phyloP scores from a whole-genome alignment of 1,140 invertebrate species.

The Cyrtorhinus lividipennis region DNA sequence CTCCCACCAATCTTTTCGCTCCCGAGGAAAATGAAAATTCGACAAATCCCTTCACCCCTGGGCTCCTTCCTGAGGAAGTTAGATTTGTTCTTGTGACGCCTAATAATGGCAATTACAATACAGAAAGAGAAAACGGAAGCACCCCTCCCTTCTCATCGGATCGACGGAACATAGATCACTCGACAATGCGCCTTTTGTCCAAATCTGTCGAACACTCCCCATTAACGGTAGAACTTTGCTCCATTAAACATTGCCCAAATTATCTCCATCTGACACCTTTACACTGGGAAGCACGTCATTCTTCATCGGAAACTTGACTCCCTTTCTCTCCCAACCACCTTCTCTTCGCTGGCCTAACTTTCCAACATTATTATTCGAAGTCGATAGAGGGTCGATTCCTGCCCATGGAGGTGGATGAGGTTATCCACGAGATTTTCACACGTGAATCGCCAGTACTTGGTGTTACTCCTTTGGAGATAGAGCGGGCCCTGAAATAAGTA shows the following conservation, averaged over 20 bases:
- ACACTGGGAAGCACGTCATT: background rate
- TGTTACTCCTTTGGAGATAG: no score
- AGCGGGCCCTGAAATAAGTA: no score
- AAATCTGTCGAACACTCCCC: background rate
- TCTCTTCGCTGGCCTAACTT: background rate
- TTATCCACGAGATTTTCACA: no score
- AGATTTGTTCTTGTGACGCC: background rate
- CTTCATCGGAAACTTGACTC: slow-evolving; percentile 4
- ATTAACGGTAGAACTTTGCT: slow-evolving; percentile 5
- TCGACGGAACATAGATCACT: slow-evolving; percentile 1
- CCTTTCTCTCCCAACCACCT: background rate
- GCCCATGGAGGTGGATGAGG: no score
- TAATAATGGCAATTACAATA: background rate
- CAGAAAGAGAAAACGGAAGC: background rate
- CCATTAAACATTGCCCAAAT: slow-evolving; percentile 6
- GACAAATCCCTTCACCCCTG: no score
- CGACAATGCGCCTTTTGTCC: background rate
- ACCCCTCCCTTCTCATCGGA: background rate
- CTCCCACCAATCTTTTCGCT: no score
- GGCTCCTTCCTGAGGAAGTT: no score
- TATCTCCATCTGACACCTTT: slow-evolving; percentile 9
- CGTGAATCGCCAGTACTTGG: no score
- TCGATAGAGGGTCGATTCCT: no score
- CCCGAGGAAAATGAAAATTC: no score
- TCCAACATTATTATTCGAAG: background rate